Evolutionary conservation across 1,140 invertebrate genomes (phyloP).

Genomic region (Palaemon carinicauda): DNA sequence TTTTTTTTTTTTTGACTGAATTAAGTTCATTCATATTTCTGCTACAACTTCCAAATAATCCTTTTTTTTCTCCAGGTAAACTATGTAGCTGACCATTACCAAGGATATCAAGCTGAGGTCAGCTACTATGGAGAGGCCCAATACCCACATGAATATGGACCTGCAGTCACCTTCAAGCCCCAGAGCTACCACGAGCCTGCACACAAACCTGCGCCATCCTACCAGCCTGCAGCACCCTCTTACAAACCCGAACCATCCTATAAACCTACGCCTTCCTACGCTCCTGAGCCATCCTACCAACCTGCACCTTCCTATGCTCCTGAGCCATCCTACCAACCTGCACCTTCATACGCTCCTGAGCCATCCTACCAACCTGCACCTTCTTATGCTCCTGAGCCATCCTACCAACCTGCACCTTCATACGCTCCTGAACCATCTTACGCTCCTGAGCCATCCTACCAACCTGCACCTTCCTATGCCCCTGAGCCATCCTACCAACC

Average conservation of each 20-base stretch:
- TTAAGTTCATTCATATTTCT: too few species aligned
- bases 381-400: background rate
- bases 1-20: too few species aligned
- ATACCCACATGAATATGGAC: conserved; percentile 34
- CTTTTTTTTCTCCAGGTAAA: conserved; percentile 28
- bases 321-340: background rate
- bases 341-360: background rate
- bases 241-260: conserved; percentile 31
- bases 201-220: conserved; percentile 27
- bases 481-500: too few species aligned
- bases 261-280: background rate
- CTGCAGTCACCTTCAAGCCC: conserved; percentile 47
- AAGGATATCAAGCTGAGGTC: conserved; percentile 50
- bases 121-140: conserved; percentile 25
- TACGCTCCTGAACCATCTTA: background rate
- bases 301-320: background rate
- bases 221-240: background rate
- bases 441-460: too few species aligned
- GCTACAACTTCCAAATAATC: too few species aligned
- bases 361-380: background rate
- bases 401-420: background rate
- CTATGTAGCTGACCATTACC: conserved; percentile 59
- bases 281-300: background rate
- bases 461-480: too few species aligned
- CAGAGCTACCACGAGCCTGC: background rate